A percentile compares a stretch with the other conserved stretches of the same genome.
Conservation (phyloP, 2,888 invertebrate genomes). For the Idaea aversata region DNA sequence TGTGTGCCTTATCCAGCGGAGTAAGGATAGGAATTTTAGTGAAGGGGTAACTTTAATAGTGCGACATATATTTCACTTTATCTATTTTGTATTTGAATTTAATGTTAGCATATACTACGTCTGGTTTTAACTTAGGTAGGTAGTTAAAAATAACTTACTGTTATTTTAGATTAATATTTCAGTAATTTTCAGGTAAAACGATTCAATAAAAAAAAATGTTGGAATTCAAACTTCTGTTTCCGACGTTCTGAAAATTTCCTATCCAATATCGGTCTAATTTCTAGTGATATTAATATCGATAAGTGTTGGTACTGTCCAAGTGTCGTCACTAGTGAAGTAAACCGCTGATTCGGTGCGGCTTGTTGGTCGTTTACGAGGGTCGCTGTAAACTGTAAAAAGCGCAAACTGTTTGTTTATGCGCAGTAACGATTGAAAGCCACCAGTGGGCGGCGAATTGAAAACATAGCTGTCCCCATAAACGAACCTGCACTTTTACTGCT, state of each 20-base stretch:
- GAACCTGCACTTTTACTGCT: slow-evolving; percentile 60
- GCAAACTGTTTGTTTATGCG: slow-evolving; percentile 77
- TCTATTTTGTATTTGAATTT: background rate
- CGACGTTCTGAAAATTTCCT: slow-evolving; percentile 4
- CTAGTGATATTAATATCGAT: slow-evolving; percentile 12
- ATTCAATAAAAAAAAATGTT: background rate
- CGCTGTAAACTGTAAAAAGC: slow-evolving; percentile 75
- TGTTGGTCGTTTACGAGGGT: slow-evolving; percentile 73
- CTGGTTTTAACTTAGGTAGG: background rate
- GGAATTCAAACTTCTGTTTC: background rate
- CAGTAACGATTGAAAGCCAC: slow-evolving; percentile 44
- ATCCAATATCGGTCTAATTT: background rate
- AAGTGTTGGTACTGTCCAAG: slow-evolving; percentile 8
- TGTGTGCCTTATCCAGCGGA: slow-evolving; percentile 43
- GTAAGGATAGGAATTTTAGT: slow-evolving; percentile 38
- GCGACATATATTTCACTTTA: background rate
- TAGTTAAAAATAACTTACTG: background rate
- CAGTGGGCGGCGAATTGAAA: slow-evolving; percentile 53
- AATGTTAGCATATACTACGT: background rate
- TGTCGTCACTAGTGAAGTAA: slow-evolving; percentile 45
- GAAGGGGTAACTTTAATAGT: slow-evolving; percentile 17
- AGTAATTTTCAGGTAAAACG: background rate
- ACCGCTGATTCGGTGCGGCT: slow-evolving; percentile 70
- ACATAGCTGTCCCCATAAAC: slow-evolving; percentile 47
- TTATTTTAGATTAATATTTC: background rate